phyloP scores from a whole-genome alignment of 2,797 vertebrate genomes.

The Syndactyla subalaris region DNA sequence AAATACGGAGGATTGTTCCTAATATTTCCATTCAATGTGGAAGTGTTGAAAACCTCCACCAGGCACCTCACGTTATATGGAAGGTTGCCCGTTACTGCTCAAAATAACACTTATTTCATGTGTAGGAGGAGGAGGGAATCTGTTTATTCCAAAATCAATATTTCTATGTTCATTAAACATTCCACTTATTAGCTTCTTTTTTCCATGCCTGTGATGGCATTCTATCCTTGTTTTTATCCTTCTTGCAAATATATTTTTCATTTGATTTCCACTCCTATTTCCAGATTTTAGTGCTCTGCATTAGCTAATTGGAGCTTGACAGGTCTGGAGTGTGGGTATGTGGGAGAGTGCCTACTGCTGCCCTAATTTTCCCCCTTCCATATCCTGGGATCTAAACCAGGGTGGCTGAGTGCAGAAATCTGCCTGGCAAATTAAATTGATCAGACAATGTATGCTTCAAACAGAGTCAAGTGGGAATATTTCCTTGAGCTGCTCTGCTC shows the following conservation, averaged over 20 bases:
- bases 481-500: constrained; percentile 57
- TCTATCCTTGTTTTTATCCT: constrained; percentile 47
- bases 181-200: constrained; percentile 34
- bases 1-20: not conserved
- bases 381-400: constrained; percentile 9
- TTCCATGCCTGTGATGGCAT: constrained; percentile 23
- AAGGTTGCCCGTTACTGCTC: constrained; percentile 35
- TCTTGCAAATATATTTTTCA: not conserved
- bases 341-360: not conserved
- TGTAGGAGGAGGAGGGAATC: constrained; percentile 52
- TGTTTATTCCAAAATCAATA: constrained; percentile 72
- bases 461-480: constrained; percentile 51
- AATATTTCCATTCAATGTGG: constrained; percentile 40
- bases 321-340: not conserved
- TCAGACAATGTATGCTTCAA: constrained; percentile 49
- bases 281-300: constrained; percentile 23
- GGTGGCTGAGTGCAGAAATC: constrained; percentile 19
- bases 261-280: constrained; percentile 40
- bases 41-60: constrained; percentile 50
- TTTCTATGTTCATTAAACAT: constrained; percentile 61
- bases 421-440: constrained; percentile 64
- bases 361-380: not conserved
- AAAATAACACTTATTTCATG: constrained; percentile 61
- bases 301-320: constrained; percentile 6
- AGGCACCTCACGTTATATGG: constrained; percentile 52